These are phyloP conservation scores for Laticauda laticaudata DNA, from an alignment of 2,113 vertebrate genomes.

Conservation along the genomic window DNA sequence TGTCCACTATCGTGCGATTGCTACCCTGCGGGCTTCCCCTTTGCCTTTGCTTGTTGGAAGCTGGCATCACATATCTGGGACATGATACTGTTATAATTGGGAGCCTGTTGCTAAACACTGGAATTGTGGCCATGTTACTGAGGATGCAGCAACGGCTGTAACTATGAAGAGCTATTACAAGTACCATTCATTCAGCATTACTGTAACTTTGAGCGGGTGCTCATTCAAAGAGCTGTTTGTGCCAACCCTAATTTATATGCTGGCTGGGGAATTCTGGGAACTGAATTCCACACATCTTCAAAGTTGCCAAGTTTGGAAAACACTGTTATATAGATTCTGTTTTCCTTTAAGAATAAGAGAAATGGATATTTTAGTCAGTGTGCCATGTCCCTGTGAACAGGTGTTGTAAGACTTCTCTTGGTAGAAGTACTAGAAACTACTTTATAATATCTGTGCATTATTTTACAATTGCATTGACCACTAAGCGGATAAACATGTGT, in stretches of 20 bases:
- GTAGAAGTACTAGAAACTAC: not conserved
- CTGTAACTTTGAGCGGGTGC: not conserved
- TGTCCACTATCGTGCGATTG: not conserved
- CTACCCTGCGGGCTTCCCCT: not conserved
- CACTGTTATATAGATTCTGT: not conserved
- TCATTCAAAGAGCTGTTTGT: not conserved
- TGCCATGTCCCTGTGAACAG: not conserved
- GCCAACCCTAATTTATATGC: not conserved
- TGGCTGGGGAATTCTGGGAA: not conserved
- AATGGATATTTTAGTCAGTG: not conserved
- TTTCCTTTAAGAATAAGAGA: not conserved
- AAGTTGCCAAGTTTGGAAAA: not conserved
- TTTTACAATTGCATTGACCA: not conserved
- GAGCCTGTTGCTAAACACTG: not conserved
- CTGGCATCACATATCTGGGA: not conserved
- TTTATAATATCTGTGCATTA: not conserved
- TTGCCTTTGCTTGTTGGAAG: not conserved
- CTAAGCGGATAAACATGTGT: not conserved
- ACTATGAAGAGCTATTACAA: not conserved
- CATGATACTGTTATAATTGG: not conserved
- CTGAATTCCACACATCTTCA: not conserved
- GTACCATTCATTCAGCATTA: not conserved
- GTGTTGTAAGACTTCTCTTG: not conserved
- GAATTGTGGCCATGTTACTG: not conserved
- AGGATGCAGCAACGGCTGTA: not conserved